A percentile compares a stretch with the other conserved stretches of the same genome.
phyloP scores from a whole-genome alignment of 2,888 invertebrate species.

The Agriotes lineatus region DNA sequence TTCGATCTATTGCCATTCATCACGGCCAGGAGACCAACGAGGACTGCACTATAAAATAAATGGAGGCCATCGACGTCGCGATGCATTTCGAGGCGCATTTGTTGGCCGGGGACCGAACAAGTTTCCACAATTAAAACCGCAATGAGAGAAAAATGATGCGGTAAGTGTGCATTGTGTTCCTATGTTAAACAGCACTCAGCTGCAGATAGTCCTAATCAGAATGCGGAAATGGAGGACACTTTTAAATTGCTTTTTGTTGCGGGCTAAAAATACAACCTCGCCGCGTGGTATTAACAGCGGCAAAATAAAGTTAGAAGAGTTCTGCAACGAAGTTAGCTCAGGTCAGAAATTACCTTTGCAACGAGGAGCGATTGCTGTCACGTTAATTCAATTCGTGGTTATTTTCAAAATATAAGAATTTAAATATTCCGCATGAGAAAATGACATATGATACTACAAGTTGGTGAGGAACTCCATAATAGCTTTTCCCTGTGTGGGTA shows the following conservation, averaged over 20 bases:
- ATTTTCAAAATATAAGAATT: too few species aligned
- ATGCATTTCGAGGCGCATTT: too few species aligned
- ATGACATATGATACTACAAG: too few species aligned
- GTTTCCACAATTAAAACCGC: conserved; percentile 20
- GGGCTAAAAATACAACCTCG: conserved; percentile 21
- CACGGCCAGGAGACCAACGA: not conserved
- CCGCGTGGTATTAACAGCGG: too few species aligned
- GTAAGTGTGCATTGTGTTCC: conserved; percentile 13
- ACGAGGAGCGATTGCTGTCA: conserved; percentile 27
- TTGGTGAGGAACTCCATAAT: too few species aligned
- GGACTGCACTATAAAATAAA: conserved; percentile 11
- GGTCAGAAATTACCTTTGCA: conserved; percentile 39
- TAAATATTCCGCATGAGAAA: too few species aligned
- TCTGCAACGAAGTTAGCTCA: conserved; percentile 31
- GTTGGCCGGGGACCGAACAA: conserved; percentile 10
- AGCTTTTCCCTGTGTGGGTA: too few species aligned
- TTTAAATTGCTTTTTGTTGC: conserved; percentile 31
- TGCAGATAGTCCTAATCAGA: conserved; percentile 33
- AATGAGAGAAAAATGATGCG: conserved; percentile 2
- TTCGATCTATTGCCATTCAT: not conserved
- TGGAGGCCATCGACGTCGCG: too few species aligned
- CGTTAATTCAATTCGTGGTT: conserved; percentile 40
- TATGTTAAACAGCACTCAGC: conserved; percentile 26
- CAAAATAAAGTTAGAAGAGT: too few species aligned
- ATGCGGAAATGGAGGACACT: conserved; percentile 34